phyloP scores from a whole-genome alignment of 2,113 vertebrate species.

The Cinclus mexicanus region DNA sequence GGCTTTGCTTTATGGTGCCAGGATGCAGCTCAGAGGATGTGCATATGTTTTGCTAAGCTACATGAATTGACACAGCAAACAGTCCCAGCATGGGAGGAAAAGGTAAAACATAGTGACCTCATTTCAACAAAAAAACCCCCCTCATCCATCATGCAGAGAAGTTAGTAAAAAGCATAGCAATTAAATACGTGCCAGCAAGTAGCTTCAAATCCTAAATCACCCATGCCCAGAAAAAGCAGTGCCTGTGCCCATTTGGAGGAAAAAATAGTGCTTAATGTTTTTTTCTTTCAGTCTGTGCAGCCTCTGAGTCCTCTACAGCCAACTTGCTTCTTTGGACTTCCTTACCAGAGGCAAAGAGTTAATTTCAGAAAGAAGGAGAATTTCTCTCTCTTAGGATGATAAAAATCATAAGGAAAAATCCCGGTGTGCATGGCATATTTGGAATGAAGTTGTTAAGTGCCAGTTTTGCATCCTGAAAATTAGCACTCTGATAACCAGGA shows the following conservation, averaged over 20 bases:
- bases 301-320: neutral
- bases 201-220: neutral
- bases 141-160: neutral
- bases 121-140: neutral
- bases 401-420: neutral
- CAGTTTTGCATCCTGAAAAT: neutral
- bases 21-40: neutral
- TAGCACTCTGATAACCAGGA: neutral
- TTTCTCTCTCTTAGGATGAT: neutral
- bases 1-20: neutral
- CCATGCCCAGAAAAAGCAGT: neutral
- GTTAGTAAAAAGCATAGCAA: neutral
- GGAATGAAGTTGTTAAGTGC: neutral
- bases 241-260: neutral
- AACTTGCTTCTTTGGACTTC: neutral
- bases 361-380: neutral
- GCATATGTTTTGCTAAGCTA: constrained; percentile 17
- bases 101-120: constrained; percentile 46
- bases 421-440: neutral
- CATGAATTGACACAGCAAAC: constrained; percentile 19
- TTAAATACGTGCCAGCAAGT: neutral
- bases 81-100: constrained; percentile 1
- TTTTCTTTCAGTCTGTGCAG: neutral
- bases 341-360: neutral
- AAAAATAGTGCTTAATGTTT: neutral